Conservation (phyloP, 2,113 vertebrate species). For the Lontra canadensis region DNA sequence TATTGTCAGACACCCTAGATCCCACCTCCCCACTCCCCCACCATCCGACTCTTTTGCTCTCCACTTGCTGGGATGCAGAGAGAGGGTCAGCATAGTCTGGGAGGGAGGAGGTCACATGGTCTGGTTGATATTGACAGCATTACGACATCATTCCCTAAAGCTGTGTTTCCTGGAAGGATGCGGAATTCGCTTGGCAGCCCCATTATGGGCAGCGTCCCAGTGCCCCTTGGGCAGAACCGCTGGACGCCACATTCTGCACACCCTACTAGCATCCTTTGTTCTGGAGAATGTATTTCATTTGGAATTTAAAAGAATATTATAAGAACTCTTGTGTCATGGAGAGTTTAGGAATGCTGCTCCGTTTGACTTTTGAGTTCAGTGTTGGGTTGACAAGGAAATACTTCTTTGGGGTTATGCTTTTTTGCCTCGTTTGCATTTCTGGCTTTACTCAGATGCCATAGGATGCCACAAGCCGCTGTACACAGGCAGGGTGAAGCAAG, state of each 20-base stretch:
- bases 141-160: not conserved
- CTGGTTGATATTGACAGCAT: not conserved
- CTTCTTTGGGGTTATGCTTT: not conserved
- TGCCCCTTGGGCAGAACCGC: not conserved
- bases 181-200: not conserved
- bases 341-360: not conserved
- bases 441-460: accelerated
- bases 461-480: accelerated
- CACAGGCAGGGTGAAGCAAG: not conserved
- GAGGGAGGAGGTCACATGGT: not conserved
- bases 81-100: accelerated
- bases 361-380: not conserved
- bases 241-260: accelerated
- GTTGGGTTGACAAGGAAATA: not conserved
- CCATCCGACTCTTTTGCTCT: not conserved
- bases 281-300: not conserved
- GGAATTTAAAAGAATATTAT: not conserved
- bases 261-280: not conserved
- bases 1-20: too few species aligned
- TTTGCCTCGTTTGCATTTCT: not conserved
- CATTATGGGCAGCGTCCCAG: not conserved
- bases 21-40: too few species aligned
- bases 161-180: not conserved
- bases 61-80: accelerated
- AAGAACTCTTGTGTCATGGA: not conserved